Base-by-base conservation (phyloP, 1,140 invertebrate genomes). In the Zaprionus nigranus region DNA sequence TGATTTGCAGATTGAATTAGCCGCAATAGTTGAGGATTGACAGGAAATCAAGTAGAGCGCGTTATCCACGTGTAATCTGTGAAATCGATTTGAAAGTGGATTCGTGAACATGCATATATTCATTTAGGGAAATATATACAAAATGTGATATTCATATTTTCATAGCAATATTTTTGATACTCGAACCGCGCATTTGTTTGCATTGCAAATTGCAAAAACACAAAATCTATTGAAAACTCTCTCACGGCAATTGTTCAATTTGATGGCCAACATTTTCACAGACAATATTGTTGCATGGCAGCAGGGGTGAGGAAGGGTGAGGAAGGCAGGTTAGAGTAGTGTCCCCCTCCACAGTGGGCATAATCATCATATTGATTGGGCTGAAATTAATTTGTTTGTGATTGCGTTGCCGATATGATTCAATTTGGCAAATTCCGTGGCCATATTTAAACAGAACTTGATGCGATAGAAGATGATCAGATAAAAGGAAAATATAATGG, bases 301-400 rank as follows among this genome's bases (percentile, higher is more conserved):
- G 30, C 22, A 15, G 34, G 57, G 38, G 24, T n/a, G 40, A 7
- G 24, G 15, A n/a, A n/a, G 5, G 22, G 22, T 43, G 58, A 24
- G 36, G n/a, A n/a, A 2, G 34, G 22, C 49, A 24, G 15, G 49
- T 43, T 30, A 11, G 60, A 51, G 73, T 17, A 17, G n/a, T 17
- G n/a, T 20, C 40, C n/a, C n/a, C 1, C 20, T 24, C 7, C 17
- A 34, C 28, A 5, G n/a, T 3, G 7, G 17, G 20, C 20, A 51
- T 24, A 51, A 26, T 24, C 51, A 78, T 75, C 36, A 66, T 67
- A 28, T 74, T 81, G 78, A 68, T 85, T 85, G 49, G 58, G 51
- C 22, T 53, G 64, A 78, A 84, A 86, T 81, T 53, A 62, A 75
- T 56, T 61, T 56, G 15, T 13, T 59, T 69, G 76, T 77, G 54